phyloP scores from a whole-genome alignment of 2,888 invertebrate genomes.

The Entomobrya proxima region DNA sequence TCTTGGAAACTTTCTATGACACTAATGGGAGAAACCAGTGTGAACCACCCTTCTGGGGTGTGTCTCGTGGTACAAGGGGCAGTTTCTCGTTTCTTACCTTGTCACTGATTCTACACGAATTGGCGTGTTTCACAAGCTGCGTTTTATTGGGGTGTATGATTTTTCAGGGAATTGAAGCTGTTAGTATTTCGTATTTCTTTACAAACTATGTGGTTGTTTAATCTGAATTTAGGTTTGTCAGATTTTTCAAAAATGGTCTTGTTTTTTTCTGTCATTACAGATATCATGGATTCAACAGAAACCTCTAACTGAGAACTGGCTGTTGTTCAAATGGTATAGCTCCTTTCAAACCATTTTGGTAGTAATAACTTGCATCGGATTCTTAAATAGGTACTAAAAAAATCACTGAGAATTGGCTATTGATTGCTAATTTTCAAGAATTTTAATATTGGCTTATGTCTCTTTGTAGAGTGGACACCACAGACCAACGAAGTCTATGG shows the following conservation, averaged over 20 bases:
- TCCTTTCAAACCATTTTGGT: constrained; percentile 56
- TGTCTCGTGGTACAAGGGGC: neutral
- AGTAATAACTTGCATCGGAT: constrained; percentile 55
- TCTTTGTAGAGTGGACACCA: constrained; percentile 54
- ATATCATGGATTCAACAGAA: constrained; percentile 57
- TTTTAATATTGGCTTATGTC: neutral
- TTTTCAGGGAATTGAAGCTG: constrained; percentile 57
- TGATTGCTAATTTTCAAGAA: neutral
- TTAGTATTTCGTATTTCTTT: constrained; percentile 23
- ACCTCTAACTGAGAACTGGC: constrained; percentile 52
- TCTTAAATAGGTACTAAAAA: constrained; percentile 55
- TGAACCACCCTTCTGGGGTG: constrained; percentile 61
- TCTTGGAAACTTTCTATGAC: constrained; percentile 21
- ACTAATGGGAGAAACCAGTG: neutral
- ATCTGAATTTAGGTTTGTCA: neutral
- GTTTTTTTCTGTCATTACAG: constrained; percentile 1
- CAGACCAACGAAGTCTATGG: constrained; percentile 45
- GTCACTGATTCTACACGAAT: constrained; percentile 56
- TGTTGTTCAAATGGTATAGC: constrained; percentile 53
- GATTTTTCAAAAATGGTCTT: neutral
- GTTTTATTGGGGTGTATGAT: constrained; percentile 56
- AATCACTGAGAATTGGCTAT: neutral
- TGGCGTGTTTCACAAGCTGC: constrained; percentile 63
- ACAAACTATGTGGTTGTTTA: too few relatives aligned
- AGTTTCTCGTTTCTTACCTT: constrained; percentile 54